Base-by-base conservation (phyloP, 2,888 invertebrate genomes). In the Amphipoea oculea region DNA sequence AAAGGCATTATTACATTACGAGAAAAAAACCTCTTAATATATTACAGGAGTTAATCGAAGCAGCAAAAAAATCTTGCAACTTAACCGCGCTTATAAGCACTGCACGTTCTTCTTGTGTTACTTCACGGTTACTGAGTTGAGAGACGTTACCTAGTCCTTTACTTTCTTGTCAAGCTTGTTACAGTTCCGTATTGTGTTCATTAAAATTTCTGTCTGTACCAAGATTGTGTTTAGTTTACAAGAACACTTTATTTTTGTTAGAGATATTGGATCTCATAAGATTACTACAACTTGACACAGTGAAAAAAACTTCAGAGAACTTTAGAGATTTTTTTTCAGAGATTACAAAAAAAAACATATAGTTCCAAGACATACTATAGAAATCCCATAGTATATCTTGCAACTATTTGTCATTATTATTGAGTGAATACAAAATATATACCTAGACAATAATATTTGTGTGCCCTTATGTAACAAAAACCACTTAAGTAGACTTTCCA, bases 51-150 rank as follows among this genome's bases (percentile, higher is more conserved):
- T 48, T 74, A 70, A 76, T 70, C 63, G 60, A 70, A 57, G 17
- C 57, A 78, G 60, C 40, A 68, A 63, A 71, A 71, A 62, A 14
- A 29, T 72, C 76, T 73, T 75, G 12, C 65, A 79, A 76, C 67
- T 82, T 69, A 79, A 79, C 71, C 75, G 76, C 75, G 60, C 63
- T 12, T 72, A 51, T 67, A 80, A 84, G 72, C 79, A 71, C 48
- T 65, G 73, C 82, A 83, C 70, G 63, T 86, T 68, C 75, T 66
- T 29, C 54, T 74, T 82, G 62, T 71, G 73, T 75, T 76, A 79
- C 78, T 84, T 65, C 62, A 78, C 12, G 79, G 71, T 85, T 70
- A 74, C 66, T 63, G 63, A 73, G 76, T 69, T 66, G 63, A 68
- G n/a, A 45, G 45, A 79, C 70, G 71, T 75, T 78, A 85, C 73